Base-by-base conservation (phyloP, 30 jellyfish, hydroid and myxozoan genomes). In the Pseudorhiza aurosa region DNA sequence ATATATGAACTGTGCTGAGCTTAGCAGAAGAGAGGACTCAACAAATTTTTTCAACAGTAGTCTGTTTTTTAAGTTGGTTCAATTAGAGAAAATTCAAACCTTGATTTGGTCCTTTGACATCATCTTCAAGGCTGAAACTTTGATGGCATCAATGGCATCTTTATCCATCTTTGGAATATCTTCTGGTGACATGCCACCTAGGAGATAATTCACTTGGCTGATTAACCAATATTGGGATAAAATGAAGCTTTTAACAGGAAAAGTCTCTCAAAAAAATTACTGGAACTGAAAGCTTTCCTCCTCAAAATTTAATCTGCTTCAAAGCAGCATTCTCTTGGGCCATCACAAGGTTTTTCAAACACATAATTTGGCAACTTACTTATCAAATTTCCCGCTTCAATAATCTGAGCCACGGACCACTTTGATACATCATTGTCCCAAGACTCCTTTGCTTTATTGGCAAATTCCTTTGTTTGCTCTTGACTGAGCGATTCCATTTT, bases 331-430 rank as follows among this genome's bases (percentile, higher is more conserved):
- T n/a, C n/a, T n/a, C n/a, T n/a, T n/a, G n/a, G n/a, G n/a, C n/a
- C n/a, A n/a, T n/a, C n/a, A n/a, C n/a, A n/a, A n/a, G n/a, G n/a
- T n/a, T n/a, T n/a, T n/a, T n/a, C n/a, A n/a, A n/a, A n/a, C n/a
- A n/a, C n/a, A n/a, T 15, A 53, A 21, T 5, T 12, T 39, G 12
- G 50, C 7, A 2, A 47, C 93, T 44, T 39, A 88, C 97, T 87
- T 0, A 88, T 5, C 62, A 88, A 37, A 60, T 70, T 74, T 58
- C 95, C 95, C 21, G 91, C 95, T 59, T 88, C 97, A 42, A 57
- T 88, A 8, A 88, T 37, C 31, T 80, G 95, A 21, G 88, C 87
- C n/a, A 32, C 63, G 0, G 95, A 44, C 97, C 97, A 88, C 18
- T 43, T 50, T 14, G 81, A 11, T 10, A 82, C 91, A 63, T 88